phyloP scores from a whole-genome alignment of 1,140 invertebrate genomes.

The Cherax quadricarinatus region DNA sequence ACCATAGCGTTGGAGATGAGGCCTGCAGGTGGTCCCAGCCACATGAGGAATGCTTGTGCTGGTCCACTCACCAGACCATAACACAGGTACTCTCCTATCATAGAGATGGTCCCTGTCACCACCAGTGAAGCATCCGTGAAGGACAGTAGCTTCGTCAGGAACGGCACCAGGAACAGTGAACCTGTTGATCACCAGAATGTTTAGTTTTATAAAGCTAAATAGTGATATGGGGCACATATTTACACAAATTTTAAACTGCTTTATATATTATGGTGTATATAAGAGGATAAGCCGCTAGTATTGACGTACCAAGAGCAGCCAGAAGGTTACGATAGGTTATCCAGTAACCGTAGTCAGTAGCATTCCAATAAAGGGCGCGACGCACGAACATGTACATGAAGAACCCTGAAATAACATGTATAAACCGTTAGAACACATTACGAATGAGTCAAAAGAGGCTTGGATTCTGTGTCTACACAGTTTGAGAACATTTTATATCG shows the following conservation, averaged over 20 bases:
- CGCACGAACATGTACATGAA: slow-evolving; percentile 66
- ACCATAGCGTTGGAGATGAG: slow-evolving; percentile 62
- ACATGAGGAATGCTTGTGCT: slow-evolving; percentile 58
- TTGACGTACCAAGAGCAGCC: slow-evolving; percentile 52
- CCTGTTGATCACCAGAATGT: slow-evolving; percentile 16
- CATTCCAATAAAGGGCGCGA: slow-evolving; percentile 43
- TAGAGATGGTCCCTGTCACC: slow-evolving; percentile 45
- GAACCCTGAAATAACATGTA: slow-evolving; percentile 25
- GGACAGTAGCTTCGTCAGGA: slow-evolving; percentile 45
- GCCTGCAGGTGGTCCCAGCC: slow-evolving; percentile 59
- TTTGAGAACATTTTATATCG: too few species aligned
- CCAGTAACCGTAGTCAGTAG: slow-evolving; percentile 61
- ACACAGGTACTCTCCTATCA: slow-evolving; percentile 59
- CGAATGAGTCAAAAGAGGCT: too few species aligned
- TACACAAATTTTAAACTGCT: too few species aligned
- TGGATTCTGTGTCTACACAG: too few species aligned
- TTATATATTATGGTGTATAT: too few species aligned
- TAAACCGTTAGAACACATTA: not conserved
- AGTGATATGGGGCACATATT: not conserved
- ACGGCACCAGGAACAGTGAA: slow-evolving; percentile 67
- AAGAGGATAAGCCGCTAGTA: not conserved
- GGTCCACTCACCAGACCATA: slow-evolving; percentile 52
- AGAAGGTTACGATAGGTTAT: slow-evolving; percentile 63
- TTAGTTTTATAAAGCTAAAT: not conserved
- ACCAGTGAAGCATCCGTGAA: slow-evolving; percentile 60